Evolutionary conservation across 1,140 invertebrate genomes (phyloP).

Genomic region (Habropoda laboriosa): DNA sequence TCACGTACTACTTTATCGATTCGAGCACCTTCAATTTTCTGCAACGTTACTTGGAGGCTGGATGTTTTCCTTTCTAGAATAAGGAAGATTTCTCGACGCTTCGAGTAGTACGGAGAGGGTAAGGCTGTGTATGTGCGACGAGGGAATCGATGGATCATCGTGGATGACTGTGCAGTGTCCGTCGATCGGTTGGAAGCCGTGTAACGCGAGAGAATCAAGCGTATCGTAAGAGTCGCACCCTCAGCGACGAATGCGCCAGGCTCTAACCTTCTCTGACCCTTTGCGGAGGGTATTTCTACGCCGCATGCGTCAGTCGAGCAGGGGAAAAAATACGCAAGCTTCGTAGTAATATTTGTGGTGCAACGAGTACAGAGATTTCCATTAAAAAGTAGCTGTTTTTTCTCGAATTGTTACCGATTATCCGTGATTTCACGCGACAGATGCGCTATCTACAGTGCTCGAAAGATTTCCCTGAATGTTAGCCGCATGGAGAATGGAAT

Average conservation of each 20-base stretch:
- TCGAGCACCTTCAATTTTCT: too few species aligned
- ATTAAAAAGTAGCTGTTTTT: background rate
- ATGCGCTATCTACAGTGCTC: too few species aligned
- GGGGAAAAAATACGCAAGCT: background rate
- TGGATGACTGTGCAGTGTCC: background rate
- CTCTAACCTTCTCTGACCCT: background rate
- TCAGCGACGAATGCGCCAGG: background rate
- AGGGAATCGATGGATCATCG: constrained; percentile 9
- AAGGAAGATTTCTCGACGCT: background rate
- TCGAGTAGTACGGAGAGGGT: too few species aligned
- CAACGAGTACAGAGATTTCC: too few species aligned
- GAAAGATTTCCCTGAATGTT: background rate
- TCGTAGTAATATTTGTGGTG: background rate
- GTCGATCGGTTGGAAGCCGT: background rate
- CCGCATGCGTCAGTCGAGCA: background rate
- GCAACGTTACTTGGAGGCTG: too few species aligned
- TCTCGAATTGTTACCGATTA: too few species aligned
- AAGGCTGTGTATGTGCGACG: background rate
- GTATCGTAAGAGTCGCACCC: background rate
- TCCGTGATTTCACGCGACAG: too few species aligned
- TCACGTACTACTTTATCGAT: background rate
- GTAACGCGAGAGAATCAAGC: constrained; percentile 3
- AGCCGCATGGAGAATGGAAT: background rate
- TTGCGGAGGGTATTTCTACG: background rate
- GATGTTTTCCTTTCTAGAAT: too few species aligned